A percentile compares a stretch with the other conserved stretches of the same genome.
Conservation (phyloP, 1,140 invertebrate genomes). For the Meloidogyne hapla region DNA sequence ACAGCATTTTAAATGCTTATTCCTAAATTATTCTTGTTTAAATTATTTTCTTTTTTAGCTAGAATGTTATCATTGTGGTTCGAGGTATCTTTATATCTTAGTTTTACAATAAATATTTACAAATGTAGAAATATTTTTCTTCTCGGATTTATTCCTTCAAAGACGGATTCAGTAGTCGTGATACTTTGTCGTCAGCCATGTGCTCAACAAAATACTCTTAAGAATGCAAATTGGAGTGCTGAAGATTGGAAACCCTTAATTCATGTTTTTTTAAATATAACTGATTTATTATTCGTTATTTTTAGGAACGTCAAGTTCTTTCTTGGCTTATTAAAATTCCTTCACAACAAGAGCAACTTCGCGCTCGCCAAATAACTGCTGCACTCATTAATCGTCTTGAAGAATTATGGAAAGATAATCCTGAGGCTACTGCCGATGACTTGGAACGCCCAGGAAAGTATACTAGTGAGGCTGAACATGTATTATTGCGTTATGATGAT, state of each 20-base stretch:
- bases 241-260: conserved; percentile 98
- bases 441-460: conserved; percentile 83
- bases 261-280: background rate
- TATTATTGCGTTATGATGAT: conserved; percentile 88
- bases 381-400: conserved; percentile 96
- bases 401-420: conserved; percentile 84
- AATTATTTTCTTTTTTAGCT: conserved; percentile 65
- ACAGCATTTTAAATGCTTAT: background rate
- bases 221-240: conserved; percentile 92
- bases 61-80: conserved; percentile 97
- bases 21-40: background rate
- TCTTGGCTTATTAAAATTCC: conserved; percentile 95
- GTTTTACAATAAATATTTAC: background rate
- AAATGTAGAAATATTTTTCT: conserved; percentile 82
- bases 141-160: conserved; percentile 96
- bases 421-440: conserved; percentile 89
- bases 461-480: conserved; percentile 73
- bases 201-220: conserved; percentile 88
- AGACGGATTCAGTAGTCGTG: conserved; percentile 98
- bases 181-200: conserved; percentile 94
- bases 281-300: background rate
- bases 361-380: conserved; percentile 89
- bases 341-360: conserved; percentile 87
- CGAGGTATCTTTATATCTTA: conserved; percentile 68
- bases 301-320: conserved; percentile 84